Percentiles rank a stretch among this genome's conserved stretches.
Conservation (phyloP, 1,140 invertebrate species). For the Asbolus verrucosus region DNA sequence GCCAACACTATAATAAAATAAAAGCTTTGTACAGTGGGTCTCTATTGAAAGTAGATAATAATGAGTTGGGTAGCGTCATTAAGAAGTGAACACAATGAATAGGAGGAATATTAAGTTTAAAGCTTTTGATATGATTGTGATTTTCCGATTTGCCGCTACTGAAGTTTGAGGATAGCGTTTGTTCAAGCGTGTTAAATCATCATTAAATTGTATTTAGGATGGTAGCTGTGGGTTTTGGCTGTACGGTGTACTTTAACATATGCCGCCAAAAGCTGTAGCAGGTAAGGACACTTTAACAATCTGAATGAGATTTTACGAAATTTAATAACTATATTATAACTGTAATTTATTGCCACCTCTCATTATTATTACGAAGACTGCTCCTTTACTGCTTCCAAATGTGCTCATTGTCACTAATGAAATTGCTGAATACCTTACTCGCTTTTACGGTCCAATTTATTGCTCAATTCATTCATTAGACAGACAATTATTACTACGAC, state of each 20-base stretch:
- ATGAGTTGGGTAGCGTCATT: constrained; percentile 10
- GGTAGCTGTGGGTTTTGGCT: constrained; percentile 41
- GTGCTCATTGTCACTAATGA: constrained; percentile 35
- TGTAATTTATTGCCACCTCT: constrained; percentile 31
- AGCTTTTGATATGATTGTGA: constrained; percentile 37
- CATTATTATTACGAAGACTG: constrained; percentile 38
- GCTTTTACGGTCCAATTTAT: constrained; percentile 30
- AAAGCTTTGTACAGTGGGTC: not conserved
- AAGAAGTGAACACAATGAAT: constrained; percentile 15
- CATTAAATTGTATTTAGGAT: constrained; percentile 52
- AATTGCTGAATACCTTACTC: constrained; percentile 37
- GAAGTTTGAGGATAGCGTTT: constrained; percentile 33
- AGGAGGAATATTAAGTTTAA: constrained; percentile 16
- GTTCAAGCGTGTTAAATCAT: constrained; percentile 51
- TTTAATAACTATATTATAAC: constrained; percentile 40
- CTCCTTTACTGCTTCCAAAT: constrained; percentile 32
- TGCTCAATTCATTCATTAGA: constrained; percentile 13
- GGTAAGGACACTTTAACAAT: constrained; percentile 38
- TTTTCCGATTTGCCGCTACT: constrained; percentile 28
- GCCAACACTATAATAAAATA: no score
- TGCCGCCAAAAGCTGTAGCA: constrained; percentile 41
- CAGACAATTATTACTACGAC: constrained; percentile 9
- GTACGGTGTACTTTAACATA: constrained; percentile 50
- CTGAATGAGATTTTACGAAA: constrained; percentile 37
- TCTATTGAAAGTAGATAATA: not conserved